phyloP scores from a whole-genome alignment of 2,888 invertebrate species.

The Schrankia costaestrigalis region DNA sequence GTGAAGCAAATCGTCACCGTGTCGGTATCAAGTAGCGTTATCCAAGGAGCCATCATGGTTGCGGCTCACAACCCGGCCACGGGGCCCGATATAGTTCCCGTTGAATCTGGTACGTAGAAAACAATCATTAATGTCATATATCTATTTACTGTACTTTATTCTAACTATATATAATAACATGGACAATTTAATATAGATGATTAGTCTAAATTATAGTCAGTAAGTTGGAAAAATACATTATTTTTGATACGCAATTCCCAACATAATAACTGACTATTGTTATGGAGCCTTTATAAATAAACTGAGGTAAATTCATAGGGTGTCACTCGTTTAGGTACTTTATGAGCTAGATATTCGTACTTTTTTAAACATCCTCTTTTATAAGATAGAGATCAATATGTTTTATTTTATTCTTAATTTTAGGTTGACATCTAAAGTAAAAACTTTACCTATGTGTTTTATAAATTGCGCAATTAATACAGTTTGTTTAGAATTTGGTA shows the following conservation, averaged over 20 bases:
- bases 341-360: no score
- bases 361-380: no score
- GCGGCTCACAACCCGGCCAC: constrained; percentile 73
- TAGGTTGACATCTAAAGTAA: no score
- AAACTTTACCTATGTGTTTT: no score
- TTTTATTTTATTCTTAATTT: no score
- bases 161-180: no score
- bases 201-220: no score
- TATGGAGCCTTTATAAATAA: constrained; percentile 21
- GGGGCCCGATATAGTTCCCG: constrained; percentile 81
- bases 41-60: constrained; percentile 65
- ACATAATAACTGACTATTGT: constrained; percentile 13
- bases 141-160: constrained; percentile 7
- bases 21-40: constrained; percentile 71
- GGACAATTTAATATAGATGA: background rate
- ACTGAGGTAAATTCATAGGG: no score
- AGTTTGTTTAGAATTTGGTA: no score
- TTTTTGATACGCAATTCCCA: constrained; percentile 14
- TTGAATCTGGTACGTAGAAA: constrained; percentile 73
- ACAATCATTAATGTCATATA: constrained; percentile 22
- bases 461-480: no score
- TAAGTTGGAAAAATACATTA: constrained; percentile 4
- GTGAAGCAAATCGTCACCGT: constrained; percentile 58
- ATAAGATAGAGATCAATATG: no score
- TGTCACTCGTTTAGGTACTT: no score